Percentiles rank a stretch among this genome's conserved stretches.
Evolutionary conservation across 92 coral and sea anemone genomes (phyloP).

Genomic region (Zoanthus sansibaricus): DNA sequence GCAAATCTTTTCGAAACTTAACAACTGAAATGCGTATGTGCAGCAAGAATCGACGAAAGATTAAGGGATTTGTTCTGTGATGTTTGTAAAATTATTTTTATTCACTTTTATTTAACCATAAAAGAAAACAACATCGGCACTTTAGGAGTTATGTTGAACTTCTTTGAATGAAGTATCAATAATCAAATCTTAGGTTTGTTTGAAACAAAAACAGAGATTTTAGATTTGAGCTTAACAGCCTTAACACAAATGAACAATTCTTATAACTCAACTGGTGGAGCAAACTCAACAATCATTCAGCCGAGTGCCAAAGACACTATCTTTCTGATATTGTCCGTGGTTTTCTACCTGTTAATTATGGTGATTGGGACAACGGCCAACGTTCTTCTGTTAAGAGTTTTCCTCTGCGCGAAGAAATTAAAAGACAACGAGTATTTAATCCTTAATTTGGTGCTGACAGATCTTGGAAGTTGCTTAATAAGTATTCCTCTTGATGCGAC

Average conservation of each 20-base stretch:
- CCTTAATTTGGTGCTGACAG: slow-evolving; percentile 59
- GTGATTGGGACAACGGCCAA: slow-evolving; percentile 50
- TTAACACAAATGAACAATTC: background rate
- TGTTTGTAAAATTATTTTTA: background rate
- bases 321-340: slow-evolving; percentile 1
- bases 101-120: background rate
- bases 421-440: slow-evolving; percentile 61
- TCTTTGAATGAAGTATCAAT: background rate
- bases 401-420: slow-evolving; percentile 47
- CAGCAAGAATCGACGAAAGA: background rate
- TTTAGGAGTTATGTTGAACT: background rate
- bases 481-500: slow-evolving; percentile 79
- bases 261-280: background rate
- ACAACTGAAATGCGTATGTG: background rate
- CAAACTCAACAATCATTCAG: background rate
- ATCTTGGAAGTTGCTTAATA: slow-evolving; percentile 39
- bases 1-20: background rate
- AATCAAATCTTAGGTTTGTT: background rate
- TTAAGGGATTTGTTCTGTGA: background rate
- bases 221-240: background rate
- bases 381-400: slow-evolving; percentile 23
- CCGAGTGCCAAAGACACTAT: background rate
- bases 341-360: slow-evolving; percentile 42
- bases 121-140: background rate
- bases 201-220: background rate